Evolutionary conservation across 2,113 vertebrate genomes (phyloP).

Genomic region (Podilymbus podiceps): DNA sequence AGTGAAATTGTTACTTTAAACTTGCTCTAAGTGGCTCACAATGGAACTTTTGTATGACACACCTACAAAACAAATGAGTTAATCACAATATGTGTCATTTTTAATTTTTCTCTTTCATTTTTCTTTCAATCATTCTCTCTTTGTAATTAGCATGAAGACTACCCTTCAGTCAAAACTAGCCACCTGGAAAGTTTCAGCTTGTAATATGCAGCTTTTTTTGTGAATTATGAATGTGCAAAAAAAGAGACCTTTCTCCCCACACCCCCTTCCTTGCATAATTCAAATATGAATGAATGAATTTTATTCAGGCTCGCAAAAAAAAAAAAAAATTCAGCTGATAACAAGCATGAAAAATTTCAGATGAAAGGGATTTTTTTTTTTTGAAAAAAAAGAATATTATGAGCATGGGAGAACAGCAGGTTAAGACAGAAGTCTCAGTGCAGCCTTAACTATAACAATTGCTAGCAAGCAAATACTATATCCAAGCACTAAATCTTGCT

Average conservation of each 20-base stretch:
- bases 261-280: constrained; percentile 44
- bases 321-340: constrained; percentile 32
- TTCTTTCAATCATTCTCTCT: constrained; percentile 43
- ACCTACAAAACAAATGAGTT: constrained; percentile 66
- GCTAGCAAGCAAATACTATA: constrained; percentile 39
- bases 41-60: constrained; percentile 38
- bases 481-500: constrained; percentile 40
- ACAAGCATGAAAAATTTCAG: constrained; percentile 46
- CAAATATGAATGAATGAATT: constrained; percentile 56
- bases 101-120: constrained; percentile 55
- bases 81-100: constrained; percentile 61
- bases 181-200: constrained; percentile 68
- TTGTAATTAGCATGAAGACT: constrained; percentile 62
- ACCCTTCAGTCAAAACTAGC: constrained; percentile 63
- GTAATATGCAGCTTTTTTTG: constrained; percentile 55
- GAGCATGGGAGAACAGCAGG: constrained; percentile 26
- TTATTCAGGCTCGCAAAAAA: constrained; percentile 37
- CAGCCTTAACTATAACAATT: constrained; percentile 33
- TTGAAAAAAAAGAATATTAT: background rate
- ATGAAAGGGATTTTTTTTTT: background rate
- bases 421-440: constrained; percentile 8
- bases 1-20: constrained; percentile 56
- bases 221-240: constrained; percentile 50
- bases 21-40: constrained; percentile 56
- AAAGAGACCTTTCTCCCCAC: constrained; percentile 41